Evolutionary conservation across 2,113 vertebrate genomes (phyloP).

Genomic region (Malaclemys terrapin): DNA sequence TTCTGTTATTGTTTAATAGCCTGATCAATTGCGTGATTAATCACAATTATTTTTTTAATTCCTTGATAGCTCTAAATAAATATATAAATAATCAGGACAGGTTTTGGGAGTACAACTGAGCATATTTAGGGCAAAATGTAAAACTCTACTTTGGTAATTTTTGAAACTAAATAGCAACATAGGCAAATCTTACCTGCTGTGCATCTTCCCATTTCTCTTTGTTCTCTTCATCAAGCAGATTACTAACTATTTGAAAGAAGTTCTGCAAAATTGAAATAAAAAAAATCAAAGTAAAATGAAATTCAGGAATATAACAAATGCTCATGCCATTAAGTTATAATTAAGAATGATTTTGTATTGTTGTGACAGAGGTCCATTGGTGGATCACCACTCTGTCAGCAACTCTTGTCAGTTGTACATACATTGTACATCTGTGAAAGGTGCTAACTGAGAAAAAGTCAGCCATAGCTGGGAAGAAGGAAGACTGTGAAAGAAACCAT

Average conservation of each 20-base stretch:
- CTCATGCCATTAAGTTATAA: not conserved
- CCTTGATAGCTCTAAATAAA: not conserved
- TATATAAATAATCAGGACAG: not conserved
- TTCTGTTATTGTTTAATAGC: too few species aligned
- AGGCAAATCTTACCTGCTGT: constrained; percentile 89
- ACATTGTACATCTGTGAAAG: not conserved
- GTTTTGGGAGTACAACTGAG: not conserved
- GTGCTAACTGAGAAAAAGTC: not conserved
- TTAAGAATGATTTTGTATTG: not conserved
- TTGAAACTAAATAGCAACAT: not conserved
- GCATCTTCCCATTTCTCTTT: constrained; percentile 99
- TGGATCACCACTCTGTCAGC: not conserved
- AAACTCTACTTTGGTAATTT: not conserved
- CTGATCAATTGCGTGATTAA: too few species aligned
- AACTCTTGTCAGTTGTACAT: not conserved
- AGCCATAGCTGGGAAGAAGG: not conserved
- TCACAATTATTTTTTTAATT: too few species aligned
- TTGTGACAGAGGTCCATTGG: not conserved
- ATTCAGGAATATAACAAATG: not conserved
- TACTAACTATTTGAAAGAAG: constrained; percentile 99
- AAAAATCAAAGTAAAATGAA: constrained; percentile 19
- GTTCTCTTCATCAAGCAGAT: constrained; percentile 98
- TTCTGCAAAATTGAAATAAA: constrained; percentile 88
- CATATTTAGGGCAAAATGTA: not conserved
- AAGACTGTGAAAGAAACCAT: not conserved